Evolutionary conservation across 1,140 invertebrate species (phyloP).

Genomic region (Brachionus angularis): DNA sequence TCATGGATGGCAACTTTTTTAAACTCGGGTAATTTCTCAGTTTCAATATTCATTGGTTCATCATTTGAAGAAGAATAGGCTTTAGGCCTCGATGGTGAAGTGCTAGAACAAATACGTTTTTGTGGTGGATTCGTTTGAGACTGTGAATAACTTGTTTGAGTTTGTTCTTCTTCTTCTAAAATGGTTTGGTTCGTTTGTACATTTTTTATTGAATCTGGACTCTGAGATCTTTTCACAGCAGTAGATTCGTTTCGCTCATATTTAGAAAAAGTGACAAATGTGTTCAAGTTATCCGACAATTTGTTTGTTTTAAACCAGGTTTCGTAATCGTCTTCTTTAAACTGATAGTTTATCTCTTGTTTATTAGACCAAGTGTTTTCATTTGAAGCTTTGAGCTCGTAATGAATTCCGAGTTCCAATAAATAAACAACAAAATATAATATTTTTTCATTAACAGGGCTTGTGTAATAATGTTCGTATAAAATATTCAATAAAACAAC

Average conservation of each 20-base stretch:
- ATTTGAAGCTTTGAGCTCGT: too few species aligned
- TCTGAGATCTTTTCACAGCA: too few species aligned
- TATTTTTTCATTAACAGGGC: constrained; percentile 73
- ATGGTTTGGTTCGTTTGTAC: too few species aligned
- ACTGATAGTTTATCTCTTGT: constrained; percentile 1
- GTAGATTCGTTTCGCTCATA: constrained; percentile 60
- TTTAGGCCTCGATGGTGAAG: constrained; percentile 57
- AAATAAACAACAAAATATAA: constrained; percentile 79
- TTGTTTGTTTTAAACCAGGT: constrained; percentile 73
- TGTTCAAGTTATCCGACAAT: constrained; percentile 73
- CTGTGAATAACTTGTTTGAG: too few species aligned
- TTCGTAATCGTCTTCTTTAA: constrained; percentile 57
- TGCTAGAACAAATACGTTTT: constrained; percentile 47
- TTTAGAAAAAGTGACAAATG: constrained; percentile 62
- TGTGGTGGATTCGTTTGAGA: constrained; percentile 51
- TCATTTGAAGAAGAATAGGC: background rate
- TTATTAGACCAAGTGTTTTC: too few species aligned
- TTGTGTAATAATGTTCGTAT: constrained; percentile 70
- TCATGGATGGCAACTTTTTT: constrained; percentile 62
- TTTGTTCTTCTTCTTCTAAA: too few species aligned
- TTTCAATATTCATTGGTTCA: too few species aligned
- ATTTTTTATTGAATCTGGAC: too few species aligned
- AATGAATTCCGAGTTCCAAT: constrained; percentile 73
- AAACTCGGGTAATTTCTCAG: too few species aligned
- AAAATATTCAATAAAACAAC: constrained; percentile 76